Conservation (phyloP, 1,140 invertebrate genomes). For the Subanguina moxae region DNA sequence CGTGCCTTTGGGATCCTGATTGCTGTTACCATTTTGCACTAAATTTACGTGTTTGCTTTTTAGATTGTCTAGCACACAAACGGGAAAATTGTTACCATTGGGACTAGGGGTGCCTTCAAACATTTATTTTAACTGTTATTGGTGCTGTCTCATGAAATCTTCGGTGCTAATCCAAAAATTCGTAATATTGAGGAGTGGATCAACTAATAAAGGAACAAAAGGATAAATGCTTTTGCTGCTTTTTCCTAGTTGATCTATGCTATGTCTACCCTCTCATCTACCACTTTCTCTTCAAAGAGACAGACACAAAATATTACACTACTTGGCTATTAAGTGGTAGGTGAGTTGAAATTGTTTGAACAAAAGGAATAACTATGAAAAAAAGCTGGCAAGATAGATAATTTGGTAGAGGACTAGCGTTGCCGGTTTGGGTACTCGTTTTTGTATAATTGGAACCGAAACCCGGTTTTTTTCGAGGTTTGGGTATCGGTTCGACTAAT, state of each 20-base stretch:
- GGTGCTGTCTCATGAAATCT: no score
- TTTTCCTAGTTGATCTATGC: neutral
- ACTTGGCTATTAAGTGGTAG: no score
- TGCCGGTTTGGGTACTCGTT: no score
- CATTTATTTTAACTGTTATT: no score
- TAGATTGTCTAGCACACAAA: neutral
- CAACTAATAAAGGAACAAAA: neutral
- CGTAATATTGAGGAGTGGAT: neutral
- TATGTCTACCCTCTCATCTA: neutral
- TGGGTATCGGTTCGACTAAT: no score
- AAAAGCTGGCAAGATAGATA: no score
- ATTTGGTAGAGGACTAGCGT: no score
- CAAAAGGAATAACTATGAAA: neutral
- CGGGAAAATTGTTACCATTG: neutral
- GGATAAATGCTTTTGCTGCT: slow-evolving; percentile 2
- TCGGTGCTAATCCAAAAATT: neutral
- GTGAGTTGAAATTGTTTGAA: neutral
- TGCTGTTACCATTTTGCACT: neutral
- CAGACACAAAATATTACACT: neutral
- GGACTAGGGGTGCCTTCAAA: no score
- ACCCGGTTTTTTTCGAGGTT: no score
- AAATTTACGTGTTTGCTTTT: neutral
- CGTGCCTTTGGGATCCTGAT: neutral
- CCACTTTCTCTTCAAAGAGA: neutral
- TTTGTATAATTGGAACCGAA: no score